Evolutionary conservation across 2,888 invertebrate genomes (phyloP), one percentile per base, ranked within the genome.

Genomic region (Andrena dorsata): DNA sequence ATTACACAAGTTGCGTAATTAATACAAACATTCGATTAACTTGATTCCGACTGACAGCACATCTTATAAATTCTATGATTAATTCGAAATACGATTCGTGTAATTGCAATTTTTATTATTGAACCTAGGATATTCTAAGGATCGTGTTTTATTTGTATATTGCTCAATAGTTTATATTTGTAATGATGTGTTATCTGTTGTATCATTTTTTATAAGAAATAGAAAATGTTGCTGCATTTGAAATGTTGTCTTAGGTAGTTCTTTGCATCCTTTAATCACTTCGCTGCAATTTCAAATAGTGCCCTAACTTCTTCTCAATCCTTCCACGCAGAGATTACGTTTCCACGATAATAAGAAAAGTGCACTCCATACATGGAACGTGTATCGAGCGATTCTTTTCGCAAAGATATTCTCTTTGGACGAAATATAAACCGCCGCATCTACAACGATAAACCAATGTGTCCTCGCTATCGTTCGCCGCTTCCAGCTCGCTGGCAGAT

Each of bases 301-400:
- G 20, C 26, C 23, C 23, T 47, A 30, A 10, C 20, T 16, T 16
- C 53, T 2, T 56, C 16, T 10, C 13, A 2, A 28, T 74, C 16
- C 26, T 7, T 51, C 7, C 20, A 7, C 10, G 23, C 7, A 20
- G 65, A 6, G 35, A 20, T 71, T 56, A 88, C 0, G 86, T 84
- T 49, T 95, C 94, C 65, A 96, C 94, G 89, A 95, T 93, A 90
- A 97, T 95, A 89, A 95, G 95, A 93, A 97, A 96, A 68, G 97
- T 97, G 94, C 97, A 97, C 93, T 97, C 96, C 91, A 95, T 95
- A 94, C 97, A 97, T 63, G 91, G 91, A 90, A 94, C 85, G 4
- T 92, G 90, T 30, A 93, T 63, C 2, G 75, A 71, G 65, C 83
- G 82, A 78, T 92, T 87, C 41, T 90, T 90, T 71, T 93, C 90